phyloP scores from a whole-genome alignment of 2,797 vertebrate genomes.

The Melanogrammus aeglefinus region DNA sequence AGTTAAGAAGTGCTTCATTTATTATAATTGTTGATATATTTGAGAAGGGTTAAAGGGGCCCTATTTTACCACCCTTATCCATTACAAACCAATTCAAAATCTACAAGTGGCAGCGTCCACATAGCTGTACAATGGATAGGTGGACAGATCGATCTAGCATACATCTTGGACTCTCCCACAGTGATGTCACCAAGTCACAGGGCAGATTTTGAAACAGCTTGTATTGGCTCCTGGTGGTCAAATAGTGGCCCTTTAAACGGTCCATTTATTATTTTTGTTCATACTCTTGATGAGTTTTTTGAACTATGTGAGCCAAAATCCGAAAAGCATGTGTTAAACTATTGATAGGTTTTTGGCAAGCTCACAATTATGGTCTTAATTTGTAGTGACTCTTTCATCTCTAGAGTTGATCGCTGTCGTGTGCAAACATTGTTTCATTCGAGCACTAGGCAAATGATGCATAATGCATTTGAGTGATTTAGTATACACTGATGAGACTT shows the following conservation, averaged over 20 bases:
- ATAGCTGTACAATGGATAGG: no score
- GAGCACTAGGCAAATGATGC: constrained; percentile 54
- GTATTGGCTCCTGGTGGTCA: no score
- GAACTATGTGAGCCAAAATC: neutral
- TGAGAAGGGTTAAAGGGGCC: no score
- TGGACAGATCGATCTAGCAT: no score
- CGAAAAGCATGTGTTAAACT: neutral
- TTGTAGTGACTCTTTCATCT: neutral
- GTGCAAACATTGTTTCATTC: constrained; percentile 72
- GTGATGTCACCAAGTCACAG: no score
- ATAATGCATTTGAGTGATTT: neutral
- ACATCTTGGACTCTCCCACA: no score
- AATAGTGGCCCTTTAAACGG: neutral
- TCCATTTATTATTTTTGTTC: neutral
- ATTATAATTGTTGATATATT: neutral
- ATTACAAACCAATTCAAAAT: no score
- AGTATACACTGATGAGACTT: constrained; percentile 21
- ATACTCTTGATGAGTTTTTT: neutral
- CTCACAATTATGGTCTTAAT: neutral
- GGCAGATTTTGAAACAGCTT: no score
- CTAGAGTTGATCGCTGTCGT: constrained; percentile 12
- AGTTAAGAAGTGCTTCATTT: neutral
- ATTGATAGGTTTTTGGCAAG: neutral
- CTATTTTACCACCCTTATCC: no score
- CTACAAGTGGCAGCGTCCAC: no score